phyloP scores from a whole-genome alignment of 2,113 vertebrate species.

The Sinosuthora webbiana region DNA sequence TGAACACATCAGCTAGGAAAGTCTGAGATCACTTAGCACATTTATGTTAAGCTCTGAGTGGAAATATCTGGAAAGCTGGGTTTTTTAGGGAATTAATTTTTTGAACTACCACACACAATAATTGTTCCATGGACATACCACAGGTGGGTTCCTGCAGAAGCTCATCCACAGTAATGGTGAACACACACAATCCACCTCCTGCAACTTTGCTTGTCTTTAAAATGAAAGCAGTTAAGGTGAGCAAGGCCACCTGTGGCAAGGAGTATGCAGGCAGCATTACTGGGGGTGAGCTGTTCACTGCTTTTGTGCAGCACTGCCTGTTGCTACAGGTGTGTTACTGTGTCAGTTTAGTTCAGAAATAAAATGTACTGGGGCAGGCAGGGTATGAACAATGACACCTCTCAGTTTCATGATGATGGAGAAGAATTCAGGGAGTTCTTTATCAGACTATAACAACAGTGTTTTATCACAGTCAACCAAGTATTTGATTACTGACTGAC shows the following conservation, averaged over 20 bases:
- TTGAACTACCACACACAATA: background rate
- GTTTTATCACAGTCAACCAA: background rate
- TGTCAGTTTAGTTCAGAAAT: background rate
- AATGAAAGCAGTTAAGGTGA: background rate
- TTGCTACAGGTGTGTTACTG: too few relatives aligned
- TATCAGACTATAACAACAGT: rapidly evolving
- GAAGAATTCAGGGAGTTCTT: background rate
- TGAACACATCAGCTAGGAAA: background rate
- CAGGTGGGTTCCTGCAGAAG: background rate
- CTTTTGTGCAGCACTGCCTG: background rate
- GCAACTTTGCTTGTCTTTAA: background rate
- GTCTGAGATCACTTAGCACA: background rate
- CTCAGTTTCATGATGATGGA: background rate
- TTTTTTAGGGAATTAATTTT: background rate
- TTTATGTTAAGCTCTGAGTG: background rate
- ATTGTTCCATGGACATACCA: background rate
- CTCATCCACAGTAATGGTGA: background rate
- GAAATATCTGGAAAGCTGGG: background rate
- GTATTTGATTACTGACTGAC: background rate
- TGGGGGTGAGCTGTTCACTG: background rate
- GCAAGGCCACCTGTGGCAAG: background rate
- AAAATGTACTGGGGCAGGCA: background rate
- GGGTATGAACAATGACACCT: background rate
- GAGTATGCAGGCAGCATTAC: background rate
- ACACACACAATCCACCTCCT: background rate